phyloP scores from a whole-genome alignment of 1,140 invertebrate species.

The Batillaria attramentaria region DNA sequence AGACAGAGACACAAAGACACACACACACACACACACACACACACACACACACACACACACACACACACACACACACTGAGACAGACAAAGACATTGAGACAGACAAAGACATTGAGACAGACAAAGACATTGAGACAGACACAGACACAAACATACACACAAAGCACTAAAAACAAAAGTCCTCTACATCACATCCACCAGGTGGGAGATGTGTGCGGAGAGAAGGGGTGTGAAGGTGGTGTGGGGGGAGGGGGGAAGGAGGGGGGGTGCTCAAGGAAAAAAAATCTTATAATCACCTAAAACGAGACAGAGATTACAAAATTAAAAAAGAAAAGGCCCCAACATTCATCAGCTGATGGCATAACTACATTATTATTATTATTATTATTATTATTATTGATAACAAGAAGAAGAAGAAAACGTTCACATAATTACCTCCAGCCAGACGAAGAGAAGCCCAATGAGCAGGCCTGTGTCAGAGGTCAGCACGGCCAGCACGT shows the following conservation, averaged over 20 bases:
- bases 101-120: not conserved
- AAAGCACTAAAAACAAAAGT: not conserved
- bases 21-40: not conserved
- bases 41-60: not conserved
- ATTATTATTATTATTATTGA: not conserved
- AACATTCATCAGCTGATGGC: not conserved
- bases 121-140: not conserved
- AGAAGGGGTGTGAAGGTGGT: too few relatives aligned
- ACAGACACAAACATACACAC: not conserved
- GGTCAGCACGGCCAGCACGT: slow-evolving; percentile 48
- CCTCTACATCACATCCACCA: too few relatives aligned
- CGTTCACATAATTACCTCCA: slow-evolving; percentile 44
- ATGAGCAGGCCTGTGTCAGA: slow-evolving; percentile 51
- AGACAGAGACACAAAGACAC: not conserved
- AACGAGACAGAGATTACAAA: too few relatives aligned
- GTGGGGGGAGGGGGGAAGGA: too few relatives aligned
- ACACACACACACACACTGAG: slow-evolving; percentile 2
- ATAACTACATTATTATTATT: not conserved
- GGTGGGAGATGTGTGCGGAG: too few relatives aligned
- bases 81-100: slow-evolving; percentile 6
- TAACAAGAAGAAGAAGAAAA: not conserved
- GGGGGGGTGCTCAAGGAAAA: too few relatives aligned
- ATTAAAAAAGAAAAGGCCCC: not conserved
- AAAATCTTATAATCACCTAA: too few relatives aligned
- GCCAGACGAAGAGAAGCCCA: slow-evolving; percentile 46